Percentiles rank a stretch among this genome's conserved stretches.
Evolutionary conservation across 64 coral and sea anemone genomes (phyloP).

Genomic region (Trachythela sp.): DNA sequence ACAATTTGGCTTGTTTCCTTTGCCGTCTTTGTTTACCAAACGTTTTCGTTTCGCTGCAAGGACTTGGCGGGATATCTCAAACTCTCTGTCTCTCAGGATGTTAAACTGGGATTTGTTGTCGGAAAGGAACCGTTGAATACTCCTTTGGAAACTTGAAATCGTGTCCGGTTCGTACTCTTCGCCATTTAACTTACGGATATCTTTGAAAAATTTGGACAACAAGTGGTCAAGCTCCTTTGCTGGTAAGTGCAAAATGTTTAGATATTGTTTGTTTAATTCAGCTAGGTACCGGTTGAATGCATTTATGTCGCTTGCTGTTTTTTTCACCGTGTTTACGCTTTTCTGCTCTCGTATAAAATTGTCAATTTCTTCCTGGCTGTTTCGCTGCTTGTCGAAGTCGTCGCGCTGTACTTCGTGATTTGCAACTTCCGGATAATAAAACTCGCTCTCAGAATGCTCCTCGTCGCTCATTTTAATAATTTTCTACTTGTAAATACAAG

Average conservation of each 20-base stretch:
- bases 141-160: conserved; percentile 53
- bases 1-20: conserved; percentile 46
- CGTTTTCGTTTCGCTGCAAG: conserved; percentile 55
- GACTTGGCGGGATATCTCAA: conserved; percentile 32
- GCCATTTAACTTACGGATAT: conserved; percentile 50
- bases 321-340: conserved; percentile 50
- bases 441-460: conserved; percentile 40
- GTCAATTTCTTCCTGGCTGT: conserved; percentile 25
- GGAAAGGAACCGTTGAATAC: conserved; percentile 49
- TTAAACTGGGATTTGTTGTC: conserved; percentile 28
- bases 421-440: conserved; percentile 30
- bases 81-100: conserved; percentile 49
- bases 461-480: conserved; percentile 23
- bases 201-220: no score
- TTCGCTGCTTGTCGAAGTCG: neutral
- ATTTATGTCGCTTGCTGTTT: conserved; percentile 43
- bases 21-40: conserved; percentile 38
- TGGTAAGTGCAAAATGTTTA: conserved; percentile 32
- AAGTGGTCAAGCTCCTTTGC: no score
- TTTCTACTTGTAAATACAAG: no score
- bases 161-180: conserved; percentile 55
- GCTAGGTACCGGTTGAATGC: conserved; percentile 34
- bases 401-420: neutral
- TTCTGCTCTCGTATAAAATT: conserved; percentile 48
- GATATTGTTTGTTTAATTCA: conserved; percentile 26